These are phyloP conservation scores for Drosophila grimshawi DNA, from an alignment of 1,140 invertebrate genomes.

Conservation along the genomic window DNA sequence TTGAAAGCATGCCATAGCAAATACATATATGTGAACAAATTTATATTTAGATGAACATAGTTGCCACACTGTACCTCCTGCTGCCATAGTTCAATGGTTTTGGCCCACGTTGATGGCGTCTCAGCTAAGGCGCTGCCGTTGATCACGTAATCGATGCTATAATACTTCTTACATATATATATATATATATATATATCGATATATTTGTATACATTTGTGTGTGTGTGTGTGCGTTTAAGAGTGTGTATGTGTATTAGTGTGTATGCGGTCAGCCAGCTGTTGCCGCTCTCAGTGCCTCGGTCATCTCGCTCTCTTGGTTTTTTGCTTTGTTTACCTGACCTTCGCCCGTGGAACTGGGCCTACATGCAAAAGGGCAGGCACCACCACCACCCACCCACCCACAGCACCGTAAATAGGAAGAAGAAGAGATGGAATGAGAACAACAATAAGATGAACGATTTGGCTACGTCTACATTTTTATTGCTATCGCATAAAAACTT, in stretches of 20 bases:
- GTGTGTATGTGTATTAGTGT: slow-evolving; percentile 2
- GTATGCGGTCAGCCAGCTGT: slow-evolving; percentile 50
- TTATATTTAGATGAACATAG: neutral
- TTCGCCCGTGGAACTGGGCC: slow-evolving; percentile 54
- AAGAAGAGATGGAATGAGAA: slow-evolving; percentile 14
- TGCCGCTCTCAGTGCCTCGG: slow-evolving; percentile 24
- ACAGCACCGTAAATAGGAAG: slow-evolving; percentile 39
- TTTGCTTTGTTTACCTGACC: slow-evolving; percentile 75
- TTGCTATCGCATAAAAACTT: slow-evolving; percentile 74
- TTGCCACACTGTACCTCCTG: slow-evolving; percentile 46
- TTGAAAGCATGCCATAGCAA: neutral
- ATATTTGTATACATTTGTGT: slow-evolving; percentile 7
- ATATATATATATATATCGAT: slow-evolving; percentile 2
- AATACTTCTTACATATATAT: slow-evolving; percentile 52
- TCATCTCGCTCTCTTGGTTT: slow-evolving; percentile 8
- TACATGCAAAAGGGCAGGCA: slow-evolving; percentile 56
- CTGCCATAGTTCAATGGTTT: slow-evolving; percentile 16
- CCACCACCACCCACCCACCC: slow-evolving; percentile 23
- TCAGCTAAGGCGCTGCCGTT: slow-evolving; percentile 45
- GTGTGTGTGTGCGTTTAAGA: neutral
- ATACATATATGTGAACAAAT: slow-evolving; percentile 1
- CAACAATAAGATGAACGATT: slow-evolving; percentile 40
- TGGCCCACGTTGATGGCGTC: slow-evolving; percentile 64
- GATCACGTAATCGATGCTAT: slow-evolving; percentile 82
- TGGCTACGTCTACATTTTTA: slow-evolving; percentile 73